Percentiles rank a stretch among this genome's conserved stretches.
Evolutionary conservation across 2,113 vertebrate genomes (phyloP).

Genomic region (Brevimyrus niger): DNA sequence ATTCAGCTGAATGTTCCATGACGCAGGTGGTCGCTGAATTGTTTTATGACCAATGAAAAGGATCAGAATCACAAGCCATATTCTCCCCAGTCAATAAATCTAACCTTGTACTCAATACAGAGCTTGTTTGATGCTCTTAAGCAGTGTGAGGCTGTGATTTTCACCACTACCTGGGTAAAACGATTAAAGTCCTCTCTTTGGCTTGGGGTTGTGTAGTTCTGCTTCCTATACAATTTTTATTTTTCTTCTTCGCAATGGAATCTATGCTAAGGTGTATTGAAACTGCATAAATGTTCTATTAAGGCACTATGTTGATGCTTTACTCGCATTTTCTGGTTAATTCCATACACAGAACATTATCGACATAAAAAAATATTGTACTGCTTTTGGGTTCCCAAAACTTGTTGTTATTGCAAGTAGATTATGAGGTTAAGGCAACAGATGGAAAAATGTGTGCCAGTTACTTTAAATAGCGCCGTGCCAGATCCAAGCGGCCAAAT

Average conservation of each 20-base stretch:
- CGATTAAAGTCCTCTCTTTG: neutral
- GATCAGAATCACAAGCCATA: neutral
- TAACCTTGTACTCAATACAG: neutral
- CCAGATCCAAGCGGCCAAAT: neutral
- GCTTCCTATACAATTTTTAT: neutral
- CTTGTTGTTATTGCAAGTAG: neutral
- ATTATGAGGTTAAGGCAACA: neutral
- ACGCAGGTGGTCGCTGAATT: neutral
- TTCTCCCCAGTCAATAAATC: neutral
- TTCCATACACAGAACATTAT: neutral
- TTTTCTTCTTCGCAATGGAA: neutral
- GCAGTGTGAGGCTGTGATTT: neutral
- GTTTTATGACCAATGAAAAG: neutral
- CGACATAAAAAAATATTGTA: neutral
- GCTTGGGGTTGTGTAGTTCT: neutral
- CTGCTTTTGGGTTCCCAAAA: neutral
- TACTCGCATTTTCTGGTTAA: neutral
- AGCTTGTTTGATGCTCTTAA: neutral
- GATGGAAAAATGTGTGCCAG: neutral
- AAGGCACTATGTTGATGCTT: neutral
- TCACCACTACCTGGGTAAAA: neutral
- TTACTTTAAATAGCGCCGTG: neutral
- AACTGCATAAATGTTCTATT: neutral
- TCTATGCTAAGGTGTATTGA: neutral
- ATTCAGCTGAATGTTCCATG: neutral